Conservation (phyloP, 2,113 vertebrate species). For the Erpornis zantholeuca region DNA sequence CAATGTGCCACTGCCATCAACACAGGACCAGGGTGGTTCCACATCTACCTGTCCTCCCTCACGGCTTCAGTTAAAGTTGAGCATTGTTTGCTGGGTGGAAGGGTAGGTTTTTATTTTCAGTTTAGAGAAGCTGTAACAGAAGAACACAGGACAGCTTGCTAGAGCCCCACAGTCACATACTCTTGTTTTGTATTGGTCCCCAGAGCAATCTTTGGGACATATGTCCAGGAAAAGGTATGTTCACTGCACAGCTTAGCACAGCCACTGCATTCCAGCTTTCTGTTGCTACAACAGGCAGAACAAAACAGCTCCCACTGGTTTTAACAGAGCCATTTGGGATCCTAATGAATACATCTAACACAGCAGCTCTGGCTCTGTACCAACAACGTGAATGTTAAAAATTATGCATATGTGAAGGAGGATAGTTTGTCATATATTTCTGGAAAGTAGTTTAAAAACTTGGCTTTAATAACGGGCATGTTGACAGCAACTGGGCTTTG, state of each 20-base stretch:
- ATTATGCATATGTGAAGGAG: conserved; percentile 33
- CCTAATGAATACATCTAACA: conserved; percentile 11
- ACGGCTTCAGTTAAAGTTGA: not conserved
- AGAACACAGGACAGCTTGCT: not conserved
- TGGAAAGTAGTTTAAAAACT: conserved; percentile 61
- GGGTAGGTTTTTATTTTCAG: not conserved
- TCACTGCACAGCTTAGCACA: not conserved
- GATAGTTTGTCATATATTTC: conserved; percentile 49
- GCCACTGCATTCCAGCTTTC: not conserved
- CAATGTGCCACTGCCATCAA: not conserved
- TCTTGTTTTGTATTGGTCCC: not conserved
- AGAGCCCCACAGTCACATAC: not conserved
- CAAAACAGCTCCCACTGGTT: not conserved
- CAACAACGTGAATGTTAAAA: conserved; percentile 46
- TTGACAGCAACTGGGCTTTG: conserved; percentile 50
- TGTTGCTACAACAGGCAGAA: not conserved
- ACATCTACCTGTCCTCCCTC: not conserved
- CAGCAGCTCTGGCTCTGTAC: conserved; percentile 45
- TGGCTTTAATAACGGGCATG: conserved; percentile 43
- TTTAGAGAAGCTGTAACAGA: not conserved
- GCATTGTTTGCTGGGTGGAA: not conserved
- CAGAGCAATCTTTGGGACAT: not conserved
- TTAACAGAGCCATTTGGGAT: not conserved
- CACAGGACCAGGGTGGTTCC: not conserved
- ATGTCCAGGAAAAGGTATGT: not conserved